Base-by-base conservation (phyloP, 2,888 invertebrate genomes). In the Spisula subtruncata region DNA sequence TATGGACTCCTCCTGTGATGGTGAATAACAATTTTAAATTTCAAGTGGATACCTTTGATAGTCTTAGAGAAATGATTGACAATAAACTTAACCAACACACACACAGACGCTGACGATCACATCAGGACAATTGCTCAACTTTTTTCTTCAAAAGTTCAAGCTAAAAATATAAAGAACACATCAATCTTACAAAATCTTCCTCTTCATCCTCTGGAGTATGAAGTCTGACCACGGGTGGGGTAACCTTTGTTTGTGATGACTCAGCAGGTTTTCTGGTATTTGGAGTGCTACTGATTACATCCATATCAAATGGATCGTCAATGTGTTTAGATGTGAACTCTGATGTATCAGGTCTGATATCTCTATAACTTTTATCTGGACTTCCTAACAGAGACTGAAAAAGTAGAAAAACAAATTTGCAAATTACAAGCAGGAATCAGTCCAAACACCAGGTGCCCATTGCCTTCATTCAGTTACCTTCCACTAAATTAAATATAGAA, bases 201-300 rank as follows among this genome's bases (percentile, higher is more conserved):
- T 86, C 83, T 35, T 90, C 86, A 66, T 88, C 86, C 41, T 88
- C 89, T 29, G 90, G 90, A 41, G 86, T 86, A 16, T 86, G 32
- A 79, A 92, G 75, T 79, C 71, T 86, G 56, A 90, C 90, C 81
- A 91, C 91, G 66, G 92, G 90, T 66, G 89, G n/a, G 46, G 86
- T 84, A 41, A 87, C 83, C 81, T 87, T 91, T 14, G 83, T 83
- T n/a, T 60, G 60, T 2, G 56, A n/a, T 79, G 85, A 85, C 16
- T 85, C 87, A 35, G 83, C 60, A 79, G 8, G 51, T 85, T 54
- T 79, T 71, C 29, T 25, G 6, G 48, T 66, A 60, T 87, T 83
- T 83, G 91, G 91, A 32, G 91, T 91, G 85, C 90, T 90, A n/a
- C 84, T 91, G 32, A 85, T 4, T n/a, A 75, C 6, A 46, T 89